Percentiles rank a stretch among this genome's conserved stretches.
phyloP scores from a whole-genome alignment of 2,888 invertebrate genomes.

The Cataglyphis albicans region DNA sequence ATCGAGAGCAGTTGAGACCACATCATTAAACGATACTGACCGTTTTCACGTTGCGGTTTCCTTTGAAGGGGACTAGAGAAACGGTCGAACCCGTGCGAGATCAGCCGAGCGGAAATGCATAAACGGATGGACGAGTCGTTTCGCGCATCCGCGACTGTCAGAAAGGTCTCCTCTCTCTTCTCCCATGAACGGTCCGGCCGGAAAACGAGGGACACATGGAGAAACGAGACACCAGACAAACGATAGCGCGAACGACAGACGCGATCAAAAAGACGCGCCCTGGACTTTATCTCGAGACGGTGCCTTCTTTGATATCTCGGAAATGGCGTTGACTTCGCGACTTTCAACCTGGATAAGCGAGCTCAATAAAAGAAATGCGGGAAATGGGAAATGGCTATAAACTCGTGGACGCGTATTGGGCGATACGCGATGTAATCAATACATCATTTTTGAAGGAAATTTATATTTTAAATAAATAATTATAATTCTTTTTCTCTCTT shows the following conservation, averaged over 20 bases:
- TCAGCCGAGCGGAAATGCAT: conserved; percentile 83
- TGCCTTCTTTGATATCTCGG: conserved; percentile 43
- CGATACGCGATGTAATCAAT: not conserved
- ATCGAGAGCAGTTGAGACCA: conserved; percentile 76
- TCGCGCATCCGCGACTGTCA: conserved; percentile 42
- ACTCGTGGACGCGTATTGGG: not conserved
- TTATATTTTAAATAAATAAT: not conserved
- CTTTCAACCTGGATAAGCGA: not conserved
- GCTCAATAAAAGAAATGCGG: not conserved
- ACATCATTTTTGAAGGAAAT: not conserved
- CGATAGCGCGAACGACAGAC: conserved; percentile 43
- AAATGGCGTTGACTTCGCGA: conserved; percentile 35
- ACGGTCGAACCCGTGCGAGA: conserved; percentile 65
- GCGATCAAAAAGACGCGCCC: conserved; percentile 39
- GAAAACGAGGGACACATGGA: conserved; percentile 42
- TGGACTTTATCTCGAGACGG: conserved; percentile 21
- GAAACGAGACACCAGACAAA: conserved; percentile 51
- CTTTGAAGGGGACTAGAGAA: conserved; percentile 80
- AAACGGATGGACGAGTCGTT: conserved; percentile 69
- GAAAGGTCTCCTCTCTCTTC: conserved; percentile 26
- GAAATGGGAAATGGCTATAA: not conserved
- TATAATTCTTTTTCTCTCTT: not conserved
- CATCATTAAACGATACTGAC: conserved; percentile 83
- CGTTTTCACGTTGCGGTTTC: conserved; percentile 82
- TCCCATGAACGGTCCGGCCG: conserved; percentile 27